Percentiles rank a stretch among this genome's conserved stretches.
Evolutionary conservation across 2,797 vertebrate genomes (phyloP).

Genomic region (Sternotherus odoratus): DNA sequence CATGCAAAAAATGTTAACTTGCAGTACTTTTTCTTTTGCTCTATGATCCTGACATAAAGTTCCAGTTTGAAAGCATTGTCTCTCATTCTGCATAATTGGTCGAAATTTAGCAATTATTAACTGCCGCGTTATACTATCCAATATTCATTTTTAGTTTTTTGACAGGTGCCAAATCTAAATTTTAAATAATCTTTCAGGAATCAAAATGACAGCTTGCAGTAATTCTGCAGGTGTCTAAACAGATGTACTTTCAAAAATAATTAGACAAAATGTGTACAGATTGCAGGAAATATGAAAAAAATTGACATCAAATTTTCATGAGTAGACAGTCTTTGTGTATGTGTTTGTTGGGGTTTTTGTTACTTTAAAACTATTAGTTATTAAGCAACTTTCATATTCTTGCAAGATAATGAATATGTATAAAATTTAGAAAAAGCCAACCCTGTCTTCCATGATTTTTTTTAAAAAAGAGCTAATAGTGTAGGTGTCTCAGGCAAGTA

Average conservation of each 20-base stretch:
- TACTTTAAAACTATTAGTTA: slow-evolving; percentile 42
- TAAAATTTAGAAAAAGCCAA: neutral
- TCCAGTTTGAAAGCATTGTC: slow-evolving; percentile 50
- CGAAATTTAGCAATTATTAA: slow-evolving; percentile 87
- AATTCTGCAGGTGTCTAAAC: slow-evolving; percentile 87
- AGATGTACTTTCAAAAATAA: slow-evolving; percentile 88
- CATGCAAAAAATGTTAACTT: slow-evolving; percentile 85
- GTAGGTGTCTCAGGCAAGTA: neutral
- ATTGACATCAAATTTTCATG: slow-evolving; percentile 71
- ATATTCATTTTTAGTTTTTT: slow-evolving; percentile 79
- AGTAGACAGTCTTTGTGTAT: slow-evolving; percentile 60
- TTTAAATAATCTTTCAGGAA: slow-evolving; percentile 87
- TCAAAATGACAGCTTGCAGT: slow-evolving; percentile 88
- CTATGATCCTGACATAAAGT: slow-evolving; percentile 79
- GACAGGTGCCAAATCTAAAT: slow-evolving; percentile 90
- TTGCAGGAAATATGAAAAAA: slow-evolving; percentile 80
- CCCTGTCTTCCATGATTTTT: neutral
- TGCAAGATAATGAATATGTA: neutral
- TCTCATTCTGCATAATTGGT: slow-evolving; percentile 82
- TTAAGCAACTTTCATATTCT: slow-evolving; percentile 15
- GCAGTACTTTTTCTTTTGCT: slow-evolving; percentile 76
- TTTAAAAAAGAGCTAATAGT: too few relatives aligned
- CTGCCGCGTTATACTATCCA: slow-evolving; percentile 80
- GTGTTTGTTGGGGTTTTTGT: slow-evolving; percentile 35
- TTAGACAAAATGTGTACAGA: slow-evolving; percentile 81